Conservation (phyloP, 2,888 invertebrate species). For the Caenorhabditis drosophilae region DNA sequence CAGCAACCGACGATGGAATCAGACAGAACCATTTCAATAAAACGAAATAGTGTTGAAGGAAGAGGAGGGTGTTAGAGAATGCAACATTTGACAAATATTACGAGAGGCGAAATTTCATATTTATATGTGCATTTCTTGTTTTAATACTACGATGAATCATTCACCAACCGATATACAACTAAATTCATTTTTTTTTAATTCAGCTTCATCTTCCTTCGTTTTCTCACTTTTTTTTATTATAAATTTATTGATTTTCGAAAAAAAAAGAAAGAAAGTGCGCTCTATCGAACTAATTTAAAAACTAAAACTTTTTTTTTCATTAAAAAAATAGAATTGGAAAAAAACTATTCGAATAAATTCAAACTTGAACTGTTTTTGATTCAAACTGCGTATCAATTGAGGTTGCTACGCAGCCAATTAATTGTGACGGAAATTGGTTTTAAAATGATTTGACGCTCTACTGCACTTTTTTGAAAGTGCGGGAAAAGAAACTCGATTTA, state of each 20-base stretch:
- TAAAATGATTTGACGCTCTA: too few species aligned
- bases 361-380: background rate
- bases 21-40: too few species aligned
- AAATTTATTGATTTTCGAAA: slow-evolving; percentile 3
- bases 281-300: too few species aligned
- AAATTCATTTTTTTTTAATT: background rate
- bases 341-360: slow-evolving; percentile 7
- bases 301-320: background rate
- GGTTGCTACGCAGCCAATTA: too few species aligned
- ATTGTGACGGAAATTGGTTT: too few species aligned
- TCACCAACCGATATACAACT: background rate
- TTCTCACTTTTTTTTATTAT: slow-evolving; percentile 5
- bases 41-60: too few species aligned
- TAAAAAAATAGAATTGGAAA: background rate
- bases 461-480: too few species aligned
- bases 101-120: slow-evolving; percentile 17
- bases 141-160: slow-evolving; percentile 22
- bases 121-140: slow-evolving; percentile 21
- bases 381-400: background rate
- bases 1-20: too few species aligned
- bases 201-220: slow-evolving; percentile 1
- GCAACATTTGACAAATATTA: slow-evolving; percentile 34
- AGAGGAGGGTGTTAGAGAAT: slow-evolving; percentile 7
- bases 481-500: too few species aligned
- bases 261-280: too few species aligned